Evolutionary conservation across 1,140 invertebrate species (phyloP), one percentile per base, ranked within the genome.

Genomic region (Drosophila erecta): DNA sequence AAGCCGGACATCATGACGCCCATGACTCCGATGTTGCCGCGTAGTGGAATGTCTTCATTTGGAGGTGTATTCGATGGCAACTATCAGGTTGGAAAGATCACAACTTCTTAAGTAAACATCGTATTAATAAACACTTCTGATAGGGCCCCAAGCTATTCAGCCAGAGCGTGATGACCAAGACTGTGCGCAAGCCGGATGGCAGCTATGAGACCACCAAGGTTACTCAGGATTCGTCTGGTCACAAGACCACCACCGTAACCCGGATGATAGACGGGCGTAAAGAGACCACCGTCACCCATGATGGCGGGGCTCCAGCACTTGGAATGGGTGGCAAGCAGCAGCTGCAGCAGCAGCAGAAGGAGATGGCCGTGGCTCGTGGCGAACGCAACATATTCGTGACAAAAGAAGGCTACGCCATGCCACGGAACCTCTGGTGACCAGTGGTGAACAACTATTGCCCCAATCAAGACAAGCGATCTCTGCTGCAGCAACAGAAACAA

Each of bases 361-460:
- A 20, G 15, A 24, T 22, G 17, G 17, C 53, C 41, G 27, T 55
- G 51, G 47, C 49, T 2, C 59, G 47, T 44, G 64, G 77, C 47
- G 79, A 83, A 76, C 91, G 91, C 59, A 92, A 92, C 35, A 66
- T 92, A 57, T 90, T 57, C 74, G 91, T 92, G 69, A 91, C 90
- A 79, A 92, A 92, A 92, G 79, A 92, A 90, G 91, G 91, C 67
- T 92, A 92, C 73, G 91, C 91, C 76, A 77, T 92, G 74, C 91
- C 91, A 71, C 75, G 84, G 71, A 92, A 92, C 81, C 84, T 92
- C 81, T 92, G 91, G 91, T 92, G 91, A 92, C 91, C 90, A 92
- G 90, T 92, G 90, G 90, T 92, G 85, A 81, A 90, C 73, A 77
- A 75, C 64, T 75, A 80, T 79, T 75, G 69, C 85, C 85, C 85